phyloP scores from a whole-genome alignment of 2,888 invertebrate species.

The Tetragnatha montana region DNA sequence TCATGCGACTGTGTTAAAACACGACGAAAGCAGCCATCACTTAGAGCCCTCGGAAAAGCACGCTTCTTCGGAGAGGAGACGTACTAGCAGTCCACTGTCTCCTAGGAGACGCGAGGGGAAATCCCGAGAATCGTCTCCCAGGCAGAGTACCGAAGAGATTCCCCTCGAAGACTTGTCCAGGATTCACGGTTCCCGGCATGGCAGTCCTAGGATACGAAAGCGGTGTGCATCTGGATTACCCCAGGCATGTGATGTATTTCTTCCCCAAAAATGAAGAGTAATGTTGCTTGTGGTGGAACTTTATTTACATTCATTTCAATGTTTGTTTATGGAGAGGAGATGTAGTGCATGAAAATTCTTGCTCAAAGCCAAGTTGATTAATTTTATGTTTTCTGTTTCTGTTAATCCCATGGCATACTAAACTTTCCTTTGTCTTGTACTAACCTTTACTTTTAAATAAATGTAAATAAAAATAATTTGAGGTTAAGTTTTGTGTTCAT shows the following conservation, averaged over 20 bases:
- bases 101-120: slow-evolving; percentile 53
- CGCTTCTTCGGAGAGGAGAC: slow-evolving; percentile 49
- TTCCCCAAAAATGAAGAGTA: neutral
- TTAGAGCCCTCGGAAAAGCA: slow-evolving; percentile 35
- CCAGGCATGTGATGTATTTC: slow-evolving; percentile 43
- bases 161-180: slow-evolving; percentile 76
- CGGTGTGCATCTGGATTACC: slow-evolving; percentile 67
- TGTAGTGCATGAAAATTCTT: neutral
- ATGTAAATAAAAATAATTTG: too few relatives aligned
- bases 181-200: slow-evolving; percentile 57
- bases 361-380: neutral
- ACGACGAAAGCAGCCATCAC: slow-evolving; percentile 43
- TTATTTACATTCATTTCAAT: neutral
- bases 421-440: too few relatives aligned
- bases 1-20: slow-evolving; percentile 71
- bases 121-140: slow-evolving; percentile 71
- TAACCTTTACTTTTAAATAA: neutral
- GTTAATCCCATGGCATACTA: too few relatives aligned
- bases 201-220: slow-evolving; percentile 66
- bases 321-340: neutral
- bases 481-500: neutral
- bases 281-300: neutral
- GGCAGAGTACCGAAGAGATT: slow-evolving; percentile 74
- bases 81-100: slow-evolving; percentile 71
- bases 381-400: neutral